Evolutionary conservation across 2,888 invertebrate genomes (phyloP), one percentile per base, ranked within the genome.

Genomic region (Gastrophysa polygoni): DNA sequence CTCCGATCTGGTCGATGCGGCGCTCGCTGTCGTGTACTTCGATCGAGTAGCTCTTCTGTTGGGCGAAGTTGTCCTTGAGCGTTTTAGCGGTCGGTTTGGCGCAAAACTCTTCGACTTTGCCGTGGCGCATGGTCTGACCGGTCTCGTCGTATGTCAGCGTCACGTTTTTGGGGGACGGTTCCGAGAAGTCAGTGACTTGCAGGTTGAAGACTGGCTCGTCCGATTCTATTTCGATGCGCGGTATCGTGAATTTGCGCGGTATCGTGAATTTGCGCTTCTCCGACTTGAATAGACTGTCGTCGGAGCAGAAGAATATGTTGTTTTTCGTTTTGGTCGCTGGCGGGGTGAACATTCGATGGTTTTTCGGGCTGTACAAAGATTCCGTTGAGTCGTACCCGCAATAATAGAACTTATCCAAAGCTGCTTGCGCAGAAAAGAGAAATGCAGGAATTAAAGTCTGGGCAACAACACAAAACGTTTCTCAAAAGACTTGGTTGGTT

Each of bases 131-230:
- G 24, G 66, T 72, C 7, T 68, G 73, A 16, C 77, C 77, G 0
- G 74, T 68, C 66, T 78, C 77, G 34, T 77, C 77, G 58, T 78
- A 77, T 47, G 81, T 82, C 49, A 85, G 80, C 38, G 83, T 83
- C 18, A 85, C 74, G 61, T 80, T 80, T 71, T 77, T 81, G 8
- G 81, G 81, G 44, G 70, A 70, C 4, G 79, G 79, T 61, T 82
- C 82, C 6, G 81, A 81, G 68, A 81, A 82, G 72, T 82, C 80
- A 3, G 81, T 81, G 7, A 81, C 78, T 75, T 81, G 79, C 44
- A 81, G 69, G 62, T 75, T 80, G 64, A 81, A 81, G 59, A 76
- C 73, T 2, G 80, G 80, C 52, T 78, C 79, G 62, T 74, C 74
- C 24, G 69, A 72, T 63, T 79, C 77, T 29, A 82, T 78, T 69